Evolutionary conservation across 2,888 invertebrate species (phyloP).

Genomic region (Dorcus hopei): DNA sequence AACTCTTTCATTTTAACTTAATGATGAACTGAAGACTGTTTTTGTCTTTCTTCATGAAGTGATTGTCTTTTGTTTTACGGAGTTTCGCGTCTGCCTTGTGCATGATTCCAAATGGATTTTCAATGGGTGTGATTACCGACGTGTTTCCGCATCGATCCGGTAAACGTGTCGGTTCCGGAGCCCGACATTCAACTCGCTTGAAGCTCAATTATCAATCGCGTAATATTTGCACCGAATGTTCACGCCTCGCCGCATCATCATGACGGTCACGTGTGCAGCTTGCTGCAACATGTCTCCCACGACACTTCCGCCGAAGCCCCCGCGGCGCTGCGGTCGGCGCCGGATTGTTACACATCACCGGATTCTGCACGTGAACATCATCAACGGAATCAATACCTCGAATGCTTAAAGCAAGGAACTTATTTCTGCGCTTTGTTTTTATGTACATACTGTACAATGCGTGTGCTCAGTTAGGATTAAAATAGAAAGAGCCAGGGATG

Average conservation of each 20-base stretch:
- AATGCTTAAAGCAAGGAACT: too few relatives aligned
- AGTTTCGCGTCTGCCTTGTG: too few relatives aligned
- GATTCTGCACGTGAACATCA: conserved; percentile 10
- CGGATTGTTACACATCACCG: conserved; percentile 20
- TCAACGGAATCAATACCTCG: too few relatives aligned
- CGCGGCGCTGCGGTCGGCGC: conserved; percentile 22
- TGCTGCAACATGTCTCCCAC: conserved; percentile 28
- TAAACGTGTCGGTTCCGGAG: too few relatives aligned
- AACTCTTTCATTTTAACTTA: too few relatives aligned
- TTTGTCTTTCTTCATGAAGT: too few relatives aligned
- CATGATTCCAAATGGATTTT: too few relatives aligned
- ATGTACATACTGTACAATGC: neutral
- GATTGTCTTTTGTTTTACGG: too few relatives aligned
- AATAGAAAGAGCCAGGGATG: neutral
- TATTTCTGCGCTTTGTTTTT: too few relatives aligned
- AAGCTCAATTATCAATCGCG: neutral
- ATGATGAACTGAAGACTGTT: too few relatives aligned
- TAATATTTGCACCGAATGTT: conserved; percentile 20
- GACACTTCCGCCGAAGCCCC: conserved; percentile 22
- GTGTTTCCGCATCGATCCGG: too few relatives aligned
- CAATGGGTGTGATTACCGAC: too few relatives aligned
- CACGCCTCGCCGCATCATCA: conserved; percentile 22
- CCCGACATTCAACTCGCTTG: neutral
- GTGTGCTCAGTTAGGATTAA: neutral
- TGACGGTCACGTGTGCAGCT: conserved; percentile 25